phyloP scores from a whole-genome alignment of 1,140 invertebrate genomes.

The Radopholus similis region DNA sequence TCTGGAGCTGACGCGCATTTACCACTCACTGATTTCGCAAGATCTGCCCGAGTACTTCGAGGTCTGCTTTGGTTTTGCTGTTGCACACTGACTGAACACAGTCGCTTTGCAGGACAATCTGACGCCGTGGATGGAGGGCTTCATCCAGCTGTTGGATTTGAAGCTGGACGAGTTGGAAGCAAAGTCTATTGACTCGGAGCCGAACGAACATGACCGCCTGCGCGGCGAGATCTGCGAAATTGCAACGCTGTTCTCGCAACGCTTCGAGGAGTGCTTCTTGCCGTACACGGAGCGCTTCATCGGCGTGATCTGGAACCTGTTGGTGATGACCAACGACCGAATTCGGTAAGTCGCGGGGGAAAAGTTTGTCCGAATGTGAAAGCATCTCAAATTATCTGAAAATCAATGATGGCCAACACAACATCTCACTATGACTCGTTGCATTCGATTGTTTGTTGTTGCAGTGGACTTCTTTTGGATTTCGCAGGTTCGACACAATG shows the following conservation, averaged over 20 bases:
- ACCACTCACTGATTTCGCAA: constrained; percentile 40
- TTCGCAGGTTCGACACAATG: constrained; percentile 62
- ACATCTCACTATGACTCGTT: too few species aligned
- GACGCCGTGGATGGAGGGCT: constrained; percentile 40
- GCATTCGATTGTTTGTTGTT: too few species aligned
- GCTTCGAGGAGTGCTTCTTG: constrained; percentile 94
- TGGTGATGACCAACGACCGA: constrained; percentile 72
- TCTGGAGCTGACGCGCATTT: constrained; percentile 27
- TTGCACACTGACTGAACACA: neutral
- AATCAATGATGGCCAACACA: too few species aligned
- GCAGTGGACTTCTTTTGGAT: constrained; percentile 3
- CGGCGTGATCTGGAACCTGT: constrained; percentile 81
- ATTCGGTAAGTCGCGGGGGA: constrained; percentile 33
- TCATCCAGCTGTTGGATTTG: constrained; percentile 27
- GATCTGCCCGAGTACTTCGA: constrained; percentile 46
- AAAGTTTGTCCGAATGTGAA: too few species aligned
- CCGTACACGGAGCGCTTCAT: constrained; percentile 83
- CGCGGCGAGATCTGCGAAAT: constrained; percentile 90
- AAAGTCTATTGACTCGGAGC: constrained; percentile 73
- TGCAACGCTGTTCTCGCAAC: constrained; percentile 85
- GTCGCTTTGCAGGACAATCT: constrained; percentile 32
- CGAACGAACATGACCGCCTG: constrained; percentile 74
- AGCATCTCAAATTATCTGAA: too few species aligned
- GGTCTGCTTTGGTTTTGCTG: constrained; percentile 4
- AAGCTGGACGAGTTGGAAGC: constrained; percentile 21